phyloP scores from a whole-genome alignment of 2,797 vertebrate genomes.

The Clarias laeviceps region DNA sequence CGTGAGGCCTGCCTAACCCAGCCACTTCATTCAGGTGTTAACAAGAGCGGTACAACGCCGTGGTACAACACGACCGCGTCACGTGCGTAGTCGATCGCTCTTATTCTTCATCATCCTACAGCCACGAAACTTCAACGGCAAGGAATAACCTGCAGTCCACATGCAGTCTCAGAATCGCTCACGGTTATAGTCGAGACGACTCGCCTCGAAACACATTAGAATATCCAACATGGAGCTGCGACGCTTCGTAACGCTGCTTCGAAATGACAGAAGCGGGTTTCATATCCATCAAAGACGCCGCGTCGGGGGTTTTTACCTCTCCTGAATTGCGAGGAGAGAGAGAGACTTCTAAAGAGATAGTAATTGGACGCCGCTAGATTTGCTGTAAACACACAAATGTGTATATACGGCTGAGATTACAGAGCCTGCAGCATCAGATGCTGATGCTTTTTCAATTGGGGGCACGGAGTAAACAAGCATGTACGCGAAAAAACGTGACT shows the following conservation, averaged over 20 bases:
- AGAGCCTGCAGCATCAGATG: conserved; percentile 22
- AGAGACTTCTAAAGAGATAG: conserved; percentile 24
- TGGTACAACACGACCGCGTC: conserved; percentile 20
- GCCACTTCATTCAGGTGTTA: conserved; percentile 60
- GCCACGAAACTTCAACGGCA: conserved; percentile 36
- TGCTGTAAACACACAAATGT: conserved; percentile 22
- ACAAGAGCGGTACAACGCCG: conserved; percentile 46
- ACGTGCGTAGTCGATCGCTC: conserved; percentile 15
- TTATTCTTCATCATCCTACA: conserved; percentile 28
- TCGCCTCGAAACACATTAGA: background rate
- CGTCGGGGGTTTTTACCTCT: background rate
- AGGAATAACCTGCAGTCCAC: conserved; percentile 30
- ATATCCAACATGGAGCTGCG: background rate
- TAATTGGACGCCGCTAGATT: conserved; percentile 17
- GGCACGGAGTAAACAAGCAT: background rate
- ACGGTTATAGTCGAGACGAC: background rate
- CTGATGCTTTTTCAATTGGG: conserved; percentile 19
- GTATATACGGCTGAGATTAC: conserved; percentile 33
- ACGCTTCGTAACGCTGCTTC: background rate
- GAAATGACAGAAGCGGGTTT: conserved; percentile 5
- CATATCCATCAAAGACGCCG: conserved; percentile 11
- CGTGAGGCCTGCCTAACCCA: conserved; percentile 51
- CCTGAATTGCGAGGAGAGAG: background rate
- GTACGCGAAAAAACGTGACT: conserved; percentile 2
- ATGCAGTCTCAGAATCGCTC: background rate